A percentile compares a stretch with the other conserved stretches of the same genome.
These are phyloP conservation scores for Sterrhoptilus dennistouni DNA, from an alignment of 2,113 vertebrate species.

Conservation along the genomic window DNA sequence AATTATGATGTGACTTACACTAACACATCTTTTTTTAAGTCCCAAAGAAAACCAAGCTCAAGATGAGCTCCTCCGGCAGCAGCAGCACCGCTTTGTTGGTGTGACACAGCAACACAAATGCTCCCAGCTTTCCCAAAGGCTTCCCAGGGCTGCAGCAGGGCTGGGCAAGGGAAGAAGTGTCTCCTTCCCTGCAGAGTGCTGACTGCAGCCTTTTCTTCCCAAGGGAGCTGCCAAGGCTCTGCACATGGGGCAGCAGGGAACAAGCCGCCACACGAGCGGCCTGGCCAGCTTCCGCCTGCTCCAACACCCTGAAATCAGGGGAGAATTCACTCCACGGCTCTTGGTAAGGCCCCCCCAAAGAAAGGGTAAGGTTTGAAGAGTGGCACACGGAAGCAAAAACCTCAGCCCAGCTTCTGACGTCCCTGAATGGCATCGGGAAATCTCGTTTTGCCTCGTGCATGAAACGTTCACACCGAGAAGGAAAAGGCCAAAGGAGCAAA, in stretches of 20 bases:
- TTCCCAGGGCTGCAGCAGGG: background rate
- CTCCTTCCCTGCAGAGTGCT: background rate
- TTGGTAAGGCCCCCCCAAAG: rapidly evolving
- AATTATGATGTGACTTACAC: background rate
- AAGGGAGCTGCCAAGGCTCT: background rate
- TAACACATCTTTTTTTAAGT: background rate
- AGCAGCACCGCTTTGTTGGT: background rate
- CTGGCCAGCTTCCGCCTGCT: background rate
- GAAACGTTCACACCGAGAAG: rapidly evolving
- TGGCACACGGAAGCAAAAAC: background rate
- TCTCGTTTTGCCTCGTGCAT: rapidly evolving
- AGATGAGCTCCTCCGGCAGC: background rate
- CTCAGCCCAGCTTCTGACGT: rapidly evolving
- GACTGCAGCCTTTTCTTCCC: background rate
- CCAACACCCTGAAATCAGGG: background rate
- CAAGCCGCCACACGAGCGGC: background rate
- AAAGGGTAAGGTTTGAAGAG: background rate
- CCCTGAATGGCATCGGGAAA: background rate
- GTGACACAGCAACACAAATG: rapidly evolving
- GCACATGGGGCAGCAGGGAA: rapidly evolving
- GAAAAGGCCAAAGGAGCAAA: background rate
- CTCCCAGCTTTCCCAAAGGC: rapidly evolving
- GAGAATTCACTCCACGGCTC: background rate
- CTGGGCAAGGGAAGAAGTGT: background rate
- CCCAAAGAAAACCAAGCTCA: background rate